Percentiles rank a stretch among this genome's conserved stretches.
Conservation (phyloP, 2,888 invertebrate species). For the Prosapia bicincta region DNA sequence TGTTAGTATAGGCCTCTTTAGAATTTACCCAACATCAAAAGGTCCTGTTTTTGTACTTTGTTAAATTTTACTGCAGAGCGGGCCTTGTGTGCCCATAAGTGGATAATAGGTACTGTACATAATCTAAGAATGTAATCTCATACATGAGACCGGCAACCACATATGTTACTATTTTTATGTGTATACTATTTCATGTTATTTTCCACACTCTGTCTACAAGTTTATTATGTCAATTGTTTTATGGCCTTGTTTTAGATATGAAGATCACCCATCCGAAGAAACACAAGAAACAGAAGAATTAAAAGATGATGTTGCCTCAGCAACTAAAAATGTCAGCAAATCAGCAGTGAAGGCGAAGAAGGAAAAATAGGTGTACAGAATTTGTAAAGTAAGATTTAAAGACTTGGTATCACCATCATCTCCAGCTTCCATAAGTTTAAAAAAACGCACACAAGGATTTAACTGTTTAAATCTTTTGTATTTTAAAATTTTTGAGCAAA, state of each 20-base stretch:
- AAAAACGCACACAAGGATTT: neutral
- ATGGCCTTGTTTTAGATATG: conserved; percentile 59
- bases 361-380: conserved; percentile 40
- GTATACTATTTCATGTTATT: too few species aligned
- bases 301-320: conserved; percentile 39
- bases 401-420: neutral
- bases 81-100: too few species aligned
- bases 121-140: too few species aligned
- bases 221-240: too few species aligned
- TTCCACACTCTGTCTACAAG: neutral
- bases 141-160: too few species aligned
- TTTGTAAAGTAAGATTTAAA: neutral
- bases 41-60: too few species aligned
- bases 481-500: neutral
- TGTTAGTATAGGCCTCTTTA: too few species aligned
- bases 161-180: too few species aligned
- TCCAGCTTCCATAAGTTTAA: neutral
- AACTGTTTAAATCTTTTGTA: neutral
- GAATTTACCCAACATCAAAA: too few species aligned
- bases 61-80: too few species aligned
- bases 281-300: conserved; percentile 44
- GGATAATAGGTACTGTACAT: too few species aligned
- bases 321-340: conserved; percentile 45
- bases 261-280: conserved; percentile 61
- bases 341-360: conserved; percentile 45